Conservation (phyloP, 2,797 vertebrate species). For the Pseudochromis fuscus region DNA sequence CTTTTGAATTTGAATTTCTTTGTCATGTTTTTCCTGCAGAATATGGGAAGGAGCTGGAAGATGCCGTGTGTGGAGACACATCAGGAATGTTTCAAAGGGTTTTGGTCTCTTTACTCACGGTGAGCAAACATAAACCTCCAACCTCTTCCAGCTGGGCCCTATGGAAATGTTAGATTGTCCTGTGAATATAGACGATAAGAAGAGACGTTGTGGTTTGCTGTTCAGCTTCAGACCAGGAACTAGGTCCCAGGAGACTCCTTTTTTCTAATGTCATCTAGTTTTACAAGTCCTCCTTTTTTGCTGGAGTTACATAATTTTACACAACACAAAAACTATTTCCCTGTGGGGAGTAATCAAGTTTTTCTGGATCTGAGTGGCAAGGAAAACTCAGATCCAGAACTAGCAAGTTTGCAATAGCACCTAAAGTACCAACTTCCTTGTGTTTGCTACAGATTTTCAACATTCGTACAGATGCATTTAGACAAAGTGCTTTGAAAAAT, state of each 20-base stretch:
- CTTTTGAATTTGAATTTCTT: not conserved
- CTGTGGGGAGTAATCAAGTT: too few species aligned
- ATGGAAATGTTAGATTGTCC: not conserved
- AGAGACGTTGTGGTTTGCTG: too few species aligned
- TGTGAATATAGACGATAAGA: not conserved
- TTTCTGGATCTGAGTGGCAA: too few species aligned
- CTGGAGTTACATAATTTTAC: too few species aligned
- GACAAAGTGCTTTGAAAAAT: not conserved
- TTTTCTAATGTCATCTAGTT: too few species aligned
- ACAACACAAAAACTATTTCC: too few species aligned
- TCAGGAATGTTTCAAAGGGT: constrained; percentile 95
- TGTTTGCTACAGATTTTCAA: not conserved
- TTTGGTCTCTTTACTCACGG: constrained; percentile 92
- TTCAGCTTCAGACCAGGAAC: too few species aligned
- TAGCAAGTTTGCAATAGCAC: too few species aligned
- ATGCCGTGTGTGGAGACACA: constrained; percentile 91
- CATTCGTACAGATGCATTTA: not conserved
- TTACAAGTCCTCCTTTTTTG: too few species aligned
- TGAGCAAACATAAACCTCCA: constrained; percentile 72
- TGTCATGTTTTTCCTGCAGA: constrained; percentile 77
- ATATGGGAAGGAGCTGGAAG: constrained; percentile 87
- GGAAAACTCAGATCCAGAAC: too few species aligned
- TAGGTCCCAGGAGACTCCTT: too few species aligned
- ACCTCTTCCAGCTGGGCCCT: not conserved
- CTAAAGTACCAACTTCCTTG: not conserved